A percentile compares a stretch with the other conserved stretches of the same genome.
Evolutionary conservation across 1,140 invertebrate genomes (phyloP).

Genomic region (Trachymyrmex cornetzi): DNA sequence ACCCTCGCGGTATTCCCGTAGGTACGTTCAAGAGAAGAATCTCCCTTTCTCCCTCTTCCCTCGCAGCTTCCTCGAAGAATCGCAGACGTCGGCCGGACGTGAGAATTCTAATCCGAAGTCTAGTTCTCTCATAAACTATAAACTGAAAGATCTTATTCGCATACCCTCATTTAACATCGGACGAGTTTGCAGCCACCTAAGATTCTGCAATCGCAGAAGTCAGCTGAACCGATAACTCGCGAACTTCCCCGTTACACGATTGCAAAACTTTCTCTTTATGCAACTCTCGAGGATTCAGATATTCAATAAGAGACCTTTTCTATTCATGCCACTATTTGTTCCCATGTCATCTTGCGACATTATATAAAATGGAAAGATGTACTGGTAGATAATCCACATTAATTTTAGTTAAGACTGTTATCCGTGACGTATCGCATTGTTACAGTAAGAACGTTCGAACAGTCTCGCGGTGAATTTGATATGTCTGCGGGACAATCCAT

Average conservation of each 20-base stretch:
- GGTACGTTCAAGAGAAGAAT: neutral
- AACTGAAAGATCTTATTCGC: slow-evolving; percentile 6
- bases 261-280: slow-evolving; percentile 30
- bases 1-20: neutral
- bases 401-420: slow-evolving; percentile 9
- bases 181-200: neutral
- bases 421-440: neutral
- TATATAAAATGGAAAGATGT: neutral
- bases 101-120: slow-evolving; percentile 4
- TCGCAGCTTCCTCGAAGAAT: neutral
- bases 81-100: neutral
- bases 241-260: slow-evolving; percentile 27
- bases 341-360: neutral
- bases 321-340: neutral
- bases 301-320: slow-evolving; percentile 6
- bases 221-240: slow-evolving; percentile 24
- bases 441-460: neutral
- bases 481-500: neutral
- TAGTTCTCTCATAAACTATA: neutral
- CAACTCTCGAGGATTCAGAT: neutral
- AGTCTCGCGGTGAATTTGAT: neutral
- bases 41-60: neutral
- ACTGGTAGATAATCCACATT: neutral
- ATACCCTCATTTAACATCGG: too few species aligned
- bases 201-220: slow-evolving; percentile 13